phyloP scores from a whole-genome alignment of 2,888 invertebrate species.

The Rhamnusium bicolor region DNA sequence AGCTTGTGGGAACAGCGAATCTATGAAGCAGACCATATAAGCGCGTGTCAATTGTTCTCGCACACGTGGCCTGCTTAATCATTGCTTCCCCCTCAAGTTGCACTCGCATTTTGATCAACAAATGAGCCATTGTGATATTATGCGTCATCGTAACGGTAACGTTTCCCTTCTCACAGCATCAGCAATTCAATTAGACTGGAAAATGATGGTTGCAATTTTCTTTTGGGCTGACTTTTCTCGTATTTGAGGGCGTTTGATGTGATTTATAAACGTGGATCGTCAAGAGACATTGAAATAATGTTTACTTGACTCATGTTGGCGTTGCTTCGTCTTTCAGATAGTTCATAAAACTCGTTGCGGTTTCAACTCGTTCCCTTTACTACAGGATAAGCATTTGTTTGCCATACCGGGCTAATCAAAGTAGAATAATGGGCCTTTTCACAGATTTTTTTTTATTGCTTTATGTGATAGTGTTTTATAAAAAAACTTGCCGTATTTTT shows the following conservation, averaged over 20 bases:
- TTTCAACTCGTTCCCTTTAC: no score
- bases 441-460: no score
- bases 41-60: slow-evolving; percentile 42
- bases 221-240: slow-evolving; percentile 17
- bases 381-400: no score
- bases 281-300: background rate
- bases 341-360: background rate
- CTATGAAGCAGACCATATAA: slow-evolving; percentile 36
- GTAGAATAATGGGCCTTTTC: no score
- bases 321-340: background rate
- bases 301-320: background rate
- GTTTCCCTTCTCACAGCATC: slow-evolving; percentile 18
- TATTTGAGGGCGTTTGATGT: slow-evolving; percentile 2
- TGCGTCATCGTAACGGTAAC: slow-evolving; percentile 36
- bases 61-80: slow-evolving; percentile 42
- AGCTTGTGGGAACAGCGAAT: slow-evolving; percentile 30
- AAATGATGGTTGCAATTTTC: slow-evolving; percentile 33
- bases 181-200: slow-evolving; percentile 33
- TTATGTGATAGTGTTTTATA: no score
- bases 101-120: slow-evolving; percentile 37
- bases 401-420: no score
- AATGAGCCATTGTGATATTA: slow-evolving; percentile 26
- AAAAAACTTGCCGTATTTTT: no score
- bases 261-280: slow-evolving; percentile 12
- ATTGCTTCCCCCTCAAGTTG: slow-evolving; percentile 30